phyloP scores from a whole-genome alignment of 2,797 vertebrate species.

The Lindbergichthys nudifrons region DNA sequence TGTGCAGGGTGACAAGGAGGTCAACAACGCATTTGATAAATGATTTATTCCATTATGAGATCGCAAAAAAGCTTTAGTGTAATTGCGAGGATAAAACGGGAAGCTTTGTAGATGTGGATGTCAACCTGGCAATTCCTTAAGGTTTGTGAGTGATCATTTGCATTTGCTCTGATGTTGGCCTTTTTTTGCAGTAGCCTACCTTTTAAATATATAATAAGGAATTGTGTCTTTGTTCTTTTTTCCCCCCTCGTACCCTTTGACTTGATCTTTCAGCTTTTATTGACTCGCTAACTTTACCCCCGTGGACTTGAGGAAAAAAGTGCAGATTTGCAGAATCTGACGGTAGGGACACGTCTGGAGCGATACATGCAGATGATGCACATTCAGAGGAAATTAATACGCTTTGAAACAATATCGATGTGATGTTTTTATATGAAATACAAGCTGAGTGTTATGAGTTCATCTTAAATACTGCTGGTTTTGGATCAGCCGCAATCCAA shows the following conservation, averaged over 20 bases:
- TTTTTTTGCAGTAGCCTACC: conserved; percentile 1
- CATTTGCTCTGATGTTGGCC: conserved; percentile 30
- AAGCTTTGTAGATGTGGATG: conserved; percentile 20
- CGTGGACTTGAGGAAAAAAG: conserved; percentile 35
- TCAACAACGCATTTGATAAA: conserved; percentile 27
- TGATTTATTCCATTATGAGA: conserved; percentile 24
- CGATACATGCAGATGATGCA: conserved; percentile 16
- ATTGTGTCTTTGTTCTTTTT: conserved; percentile 43
- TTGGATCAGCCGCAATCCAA: no score
- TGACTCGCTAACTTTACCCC: conserved; percentile 40
- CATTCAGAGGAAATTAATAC: conserved; percentile 47
- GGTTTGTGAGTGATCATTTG: conserved; percentile 46
- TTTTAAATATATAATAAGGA: conserved; percentile 62
- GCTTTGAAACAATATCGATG: conserved; percentile 41
- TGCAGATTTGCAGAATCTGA: conserved; percentile 49
- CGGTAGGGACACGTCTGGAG: conserved; percentile 10
- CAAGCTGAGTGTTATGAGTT: neutral
- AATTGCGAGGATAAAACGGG: conserved; percentile 40
- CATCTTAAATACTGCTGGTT: no score
- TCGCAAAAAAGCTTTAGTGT: conserved; percentile 41
- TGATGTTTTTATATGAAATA: conserved; percentile 3
- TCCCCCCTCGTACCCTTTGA: conserved; percentile 29
- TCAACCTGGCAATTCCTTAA: conserved; percentile 38
- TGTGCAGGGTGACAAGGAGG: conserved; percentile 15
- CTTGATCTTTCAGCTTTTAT: conserved; percentile 52